A percentile compares a stretch with the other conserved stretches of the same genome.
Conservation (phyloP, 2,888 invertebrate genomes). For the Aporophyla nigra region DNA sequence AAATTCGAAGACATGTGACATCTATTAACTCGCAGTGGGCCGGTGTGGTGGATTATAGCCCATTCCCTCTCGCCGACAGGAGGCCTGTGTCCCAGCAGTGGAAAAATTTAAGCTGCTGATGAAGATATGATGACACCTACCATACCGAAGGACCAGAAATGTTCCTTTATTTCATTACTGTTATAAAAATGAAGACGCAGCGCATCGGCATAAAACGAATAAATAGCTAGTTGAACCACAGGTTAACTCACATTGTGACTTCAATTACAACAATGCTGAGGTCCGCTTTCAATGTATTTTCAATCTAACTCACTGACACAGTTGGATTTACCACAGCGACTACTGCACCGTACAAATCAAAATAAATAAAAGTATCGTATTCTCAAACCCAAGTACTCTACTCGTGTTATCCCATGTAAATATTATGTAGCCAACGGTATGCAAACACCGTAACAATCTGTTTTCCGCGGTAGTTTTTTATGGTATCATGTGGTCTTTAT, state of each 20-base stretch:
- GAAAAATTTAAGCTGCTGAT: too few species aligned
- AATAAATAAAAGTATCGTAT: constrained; percentile 24
- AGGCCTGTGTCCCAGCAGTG: too few species aligned
- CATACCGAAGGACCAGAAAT: neutral
- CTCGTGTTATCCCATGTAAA: constrained; percentile 20
- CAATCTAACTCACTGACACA: neutral
- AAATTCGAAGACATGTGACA: too few species aligned
- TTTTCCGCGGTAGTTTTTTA: constrained; percentile 20
- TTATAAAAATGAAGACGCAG: constrained; percentile 5
- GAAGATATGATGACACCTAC: too few species aligned
- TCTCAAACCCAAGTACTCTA: neutral
- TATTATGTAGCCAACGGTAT: constrained; percentile 10
- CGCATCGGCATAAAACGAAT: constrained; percentile 13
- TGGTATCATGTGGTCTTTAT: constrained; percentile 8
- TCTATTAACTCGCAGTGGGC: too few species aligned
- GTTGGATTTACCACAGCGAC: constrained; percentile 8
- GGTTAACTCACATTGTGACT: neutral
- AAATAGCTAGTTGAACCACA: constrained; percentile 7
- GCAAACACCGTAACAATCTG: constrained; percentile 27
- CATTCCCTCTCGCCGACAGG: too few species aligned
- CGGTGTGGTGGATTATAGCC: too few species aligned
- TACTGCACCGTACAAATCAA: neutral
- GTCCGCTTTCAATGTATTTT: neutral
- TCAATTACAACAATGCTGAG: neutral
- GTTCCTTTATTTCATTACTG: neutral